phyloP scores from a whole-genome alignment of 2,113 vertebrate species.

The Oostethus manadensis region DNA sequence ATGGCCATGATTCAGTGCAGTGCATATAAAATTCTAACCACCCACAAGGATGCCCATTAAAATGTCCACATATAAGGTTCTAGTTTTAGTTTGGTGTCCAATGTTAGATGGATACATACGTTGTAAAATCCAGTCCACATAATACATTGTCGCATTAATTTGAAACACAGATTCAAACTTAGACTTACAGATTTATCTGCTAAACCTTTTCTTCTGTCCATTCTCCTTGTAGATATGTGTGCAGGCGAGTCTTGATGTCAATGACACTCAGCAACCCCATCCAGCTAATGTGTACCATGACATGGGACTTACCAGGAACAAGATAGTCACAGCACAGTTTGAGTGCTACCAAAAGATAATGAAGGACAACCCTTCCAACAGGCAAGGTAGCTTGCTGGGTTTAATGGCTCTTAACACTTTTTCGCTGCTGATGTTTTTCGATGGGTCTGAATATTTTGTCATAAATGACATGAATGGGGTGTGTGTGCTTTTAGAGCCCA shows the following conservation, averaged over 20 bases:
- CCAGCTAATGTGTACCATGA: conserved; percentile 65
- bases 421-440: neutral
- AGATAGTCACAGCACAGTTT: conserved; percentile 93
- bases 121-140: too few relatives aligned
- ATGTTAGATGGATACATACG: too few relatives aligned
- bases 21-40: too few relatives aligned
- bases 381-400: conserved; percentile 46
- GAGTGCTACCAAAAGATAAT: conserved; percentile 98
- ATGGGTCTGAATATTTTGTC: neutral
- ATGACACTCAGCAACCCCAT: conserved; percentile 61
- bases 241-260: conserved; percentile 66
- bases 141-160: too few relatives aligned
- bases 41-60: too few relatives aligned
- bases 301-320: conserved; percentile 80
- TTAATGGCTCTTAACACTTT: neutral
- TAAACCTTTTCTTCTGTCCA: too few relatives aligned
- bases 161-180: too few relatives aligned
- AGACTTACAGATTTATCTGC: too few relatives aligned
- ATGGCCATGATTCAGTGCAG: too few relatives aligned
- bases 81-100: too few relatives aligned
- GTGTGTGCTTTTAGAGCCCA: conserved; percentile 57
- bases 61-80: too few relatives aligned
- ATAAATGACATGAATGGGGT: neutral
- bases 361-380: conserved; percentile 65
- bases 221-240: conserved; percentile 62